A percentile compares a stretch with the other conserved stretches of the same genome.
These are phyloP conservation scores for Anthophora plumipes DNA, from an alignment of 2,888 invertebrate genomes.

Conservation along the genomic window DNA sequence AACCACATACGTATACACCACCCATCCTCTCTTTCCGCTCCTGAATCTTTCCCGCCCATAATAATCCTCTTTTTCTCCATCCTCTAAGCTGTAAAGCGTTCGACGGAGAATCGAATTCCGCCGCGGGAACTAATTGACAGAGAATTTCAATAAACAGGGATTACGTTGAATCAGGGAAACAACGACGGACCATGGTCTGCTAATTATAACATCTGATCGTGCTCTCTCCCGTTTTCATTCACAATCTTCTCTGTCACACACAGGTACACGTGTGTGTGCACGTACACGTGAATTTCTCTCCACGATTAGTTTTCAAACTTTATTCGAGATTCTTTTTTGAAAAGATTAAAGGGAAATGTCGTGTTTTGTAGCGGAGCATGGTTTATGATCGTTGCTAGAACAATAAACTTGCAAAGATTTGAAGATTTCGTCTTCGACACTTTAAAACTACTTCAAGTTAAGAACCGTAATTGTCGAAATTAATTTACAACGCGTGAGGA, in stretches of 20 bases:
- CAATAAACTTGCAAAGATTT: too few species aligned
- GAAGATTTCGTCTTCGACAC: too few species aligned
- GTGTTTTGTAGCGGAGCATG: background rate
- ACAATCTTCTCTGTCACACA: background rate
- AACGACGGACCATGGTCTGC: conserved; percentile 16
- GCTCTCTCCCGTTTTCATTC: background rate
- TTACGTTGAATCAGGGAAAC: conserved; percentile 35
- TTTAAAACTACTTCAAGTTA: too few species aligned
- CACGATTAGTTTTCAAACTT: background rate
- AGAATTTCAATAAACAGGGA: conserved; percentile 54
- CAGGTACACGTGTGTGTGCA: too few species aligned
- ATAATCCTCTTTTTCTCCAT: conserved; percentile 53
- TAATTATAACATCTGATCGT: conserved; percentile 42
- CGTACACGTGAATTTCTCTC: too few species aligned
- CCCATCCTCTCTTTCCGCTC: background rate
- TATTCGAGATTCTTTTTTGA: background rate
- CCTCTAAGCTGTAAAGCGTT: conserved; percentile 21
- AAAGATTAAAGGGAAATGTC: background rate
- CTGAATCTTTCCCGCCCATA: conserved; percentile 22
- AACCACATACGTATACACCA: too few species aligned
- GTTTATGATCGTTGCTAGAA: too few species aligned
- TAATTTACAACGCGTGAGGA: too few species aligned
- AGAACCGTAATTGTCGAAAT: too few species aligned
- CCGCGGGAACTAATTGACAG: conserved; percentile 45
- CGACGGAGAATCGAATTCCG: conserved; percentile 26